A percentile compares a stretch with the other conserved stretches of the same genome.
These are phyloP conservation scores for Melanostoma scalare DNA, from an alignment of 2,888 invertebrate species.

Conservation along the genomic window DNA sequence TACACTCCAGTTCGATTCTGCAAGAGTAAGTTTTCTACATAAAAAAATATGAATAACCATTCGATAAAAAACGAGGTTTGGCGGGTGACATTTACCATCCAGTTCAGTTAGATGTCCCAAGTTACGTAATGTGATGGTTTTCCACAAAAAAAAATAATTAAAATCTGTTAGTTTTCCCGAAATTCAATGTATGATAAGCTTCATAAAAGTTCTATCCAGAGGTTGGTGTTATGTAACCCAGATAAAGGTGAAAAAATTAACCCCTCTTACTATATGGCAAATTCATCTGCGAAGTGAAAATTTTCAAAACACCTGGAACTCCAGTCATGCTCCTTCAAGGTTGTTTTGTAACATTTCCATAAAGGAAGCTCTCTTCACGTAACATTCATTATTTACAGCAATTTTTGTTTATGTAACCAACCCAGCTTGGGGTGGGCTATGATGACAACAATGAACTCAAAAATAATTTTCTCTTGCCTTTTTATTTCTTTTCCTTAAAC, in stretches of 20 bases:
- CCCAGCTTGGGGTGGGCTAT: not conserved
- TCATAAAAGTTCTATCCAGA: not conserved
- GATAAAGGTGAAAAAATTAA: constrained; percentile 49
- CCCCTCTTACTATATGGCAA: constrained; percentile 1
- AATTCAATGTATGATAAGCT: constrained; percentile 14
- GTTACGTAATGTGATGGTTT: constrained; percentile 54
- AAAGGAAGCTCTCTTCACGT: not conserved
- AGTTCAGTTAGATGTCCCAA: constrained; percentile 2
- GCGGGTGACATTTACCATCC: constrained; percentile 61
- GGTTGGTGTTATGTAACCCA: constrained; percentile 58
- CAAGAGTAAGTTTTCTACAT: constrained; percentile 84
- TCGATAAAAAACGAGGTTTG: constrained; percentile 63
- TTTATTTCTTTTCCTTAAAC: constrained; percentile 44
- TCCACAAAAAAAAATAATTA: constrained; percentile 20
- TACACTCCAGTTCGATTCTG: constrained; percentile 85
- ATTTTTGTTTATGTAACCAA: constrained; percentile 64
- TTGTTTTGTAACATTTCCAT: constrained; percentile 37
- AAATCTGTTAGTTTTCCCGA: constrained; percentile 4
- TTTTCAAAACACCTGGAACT: constrained; percentile 4
- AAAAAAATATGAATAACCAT: constrained; percentile 8
- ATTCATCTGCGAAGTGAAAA: not conserved
- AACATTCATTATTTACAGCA: not conserved
- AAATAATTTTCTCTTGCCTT: constrained; percentile 41
- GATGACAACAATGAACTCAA: constrained; percentile 38
- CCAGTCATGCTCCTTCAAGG: not conserved